These are phyloP conservation scores for Antedon bifida DNA, from an alignment of 35 echinoderm and acorn worm genomes.

Conservation along the genomic window DNA sequence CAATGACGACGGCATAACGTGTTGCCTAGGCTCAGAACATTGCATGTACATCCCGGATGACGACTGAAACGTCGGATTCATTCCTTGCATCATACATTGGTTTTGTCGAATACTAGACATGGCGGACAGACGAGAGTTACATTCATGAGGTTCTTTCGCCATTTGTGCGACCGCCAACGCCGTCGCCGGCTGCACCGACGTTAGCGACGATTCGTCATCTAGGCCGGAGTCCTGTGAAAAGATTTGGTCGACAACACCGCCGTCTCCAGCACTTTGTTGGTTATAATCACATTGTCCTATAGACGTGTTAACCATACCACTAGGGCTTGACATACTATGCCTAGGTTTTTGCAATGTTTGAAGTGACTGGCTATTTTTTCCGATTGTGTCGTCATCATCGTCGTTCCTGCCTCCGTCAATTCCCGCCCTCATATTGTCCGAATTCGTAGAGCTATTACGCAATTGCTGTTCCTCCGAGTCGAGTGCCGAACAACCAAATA, in stretches of 20 bases:
- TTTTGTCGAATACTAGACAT: not conserved
- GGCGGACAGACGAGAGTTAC: not conserved
- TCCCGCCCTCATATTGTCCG: not conserved
- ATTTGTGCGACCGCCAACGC: conserved; percentile 89
- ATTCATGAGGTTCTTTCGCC: conserved; percentile 50
- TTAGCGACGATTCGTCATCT: conserved; percentile 37
- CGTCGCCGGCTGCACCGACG: conserved; percentile 73
- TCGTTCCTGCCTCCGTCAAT: not conserved
- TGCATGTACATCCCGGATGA: not conserved
- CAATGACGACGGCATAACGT: not conserved
- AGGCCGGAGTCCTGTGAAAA: conserved; percentile 56
- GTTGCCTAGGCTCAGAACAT: not conserved
- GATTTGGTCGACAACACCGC: conserved; percentile 61
- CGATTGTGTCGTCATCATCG: not conserved
- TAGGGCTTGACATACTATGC: not conserved
- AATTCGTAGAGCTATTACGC: not conserved
- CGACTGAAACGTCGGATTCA: not conserved
- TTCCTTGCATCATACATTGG: not conserved
- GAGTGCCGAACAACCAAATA: not conserved
- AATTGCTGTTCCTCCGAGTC: not conserved
- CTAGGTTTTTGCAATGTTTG: not conserved
- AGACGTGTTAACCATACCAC: not conserved
- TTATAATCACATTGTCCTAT: conserved; percentile 40
- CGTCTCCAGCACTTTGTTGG: conserved; percentile 11
- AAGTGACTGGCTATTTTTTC: not conserved